phyloP scores from a whole-genome alignment of 2,888 invertebrate species.

The Tethea ocularis region DNA sequence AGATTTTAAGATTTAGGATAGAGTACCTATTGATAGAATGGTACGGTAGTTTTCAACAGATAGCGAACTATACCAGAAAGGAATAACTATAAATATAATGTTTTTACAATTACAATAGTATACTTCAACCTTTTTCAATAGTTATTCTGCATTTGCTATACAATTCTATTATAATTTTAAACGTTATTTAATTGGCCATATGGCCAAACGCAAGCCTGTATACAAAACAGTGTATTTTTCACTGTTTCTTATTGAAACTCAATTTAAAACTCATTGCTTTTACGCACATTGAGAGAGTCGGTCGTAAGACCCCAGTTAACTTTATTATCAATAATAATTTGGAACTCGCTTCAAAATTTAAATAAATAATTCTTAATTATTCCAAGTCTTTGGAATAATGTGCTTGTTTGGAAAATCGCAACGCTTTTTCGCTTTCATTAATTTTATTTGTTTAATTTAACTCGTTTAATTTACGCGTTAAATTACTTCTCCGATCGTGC shows the following conservation, averaged over 20 bases:
- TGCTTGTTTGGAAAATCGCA: constrained; percentile 58
- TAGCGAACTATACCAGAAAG: constrained; percentile 7
- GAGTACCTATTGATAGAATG: constrained; percentile 25
- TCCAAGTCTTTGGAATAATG: constrained; percentile 46
- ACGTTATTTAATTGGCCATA: too few species aligned
- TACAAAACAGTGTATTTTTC: too few species aligned
- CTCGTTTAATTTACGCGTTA: constrained; percentile 66
- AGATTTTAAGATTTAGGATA: constrained; percentile 29
- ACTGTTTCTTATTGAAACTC: background rate
- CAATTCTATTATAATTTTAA: too few species aligned
- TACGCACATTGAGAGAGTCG: background rate
- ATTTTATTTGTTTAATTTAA: constrained; percentile 72
- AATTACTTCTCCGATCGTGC: constrained; percentile 61
- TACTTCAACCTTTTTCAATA: too few species aligned
- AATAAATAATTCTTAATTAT: constrained; percentile 34
- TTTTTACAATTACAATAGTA: too few species aligned
- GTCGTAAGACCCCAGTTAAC: background rate
- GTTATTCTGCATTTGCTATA: too few species aligned
- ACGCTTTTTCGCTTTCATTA: constrained; percentile 64
- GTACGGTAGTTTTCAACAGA: constrained; percentile 1
- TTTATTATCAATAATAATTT: background rate
- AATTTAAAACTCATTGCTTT: background rate
- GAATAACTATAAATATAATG: background rate
- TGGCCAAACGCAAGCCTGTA: too few species aligned
- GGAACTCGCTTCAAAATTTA: background rate